Conservation (phyloP, 2,888 invertebrate species). For the Xestia c-nigrum region DNA sequence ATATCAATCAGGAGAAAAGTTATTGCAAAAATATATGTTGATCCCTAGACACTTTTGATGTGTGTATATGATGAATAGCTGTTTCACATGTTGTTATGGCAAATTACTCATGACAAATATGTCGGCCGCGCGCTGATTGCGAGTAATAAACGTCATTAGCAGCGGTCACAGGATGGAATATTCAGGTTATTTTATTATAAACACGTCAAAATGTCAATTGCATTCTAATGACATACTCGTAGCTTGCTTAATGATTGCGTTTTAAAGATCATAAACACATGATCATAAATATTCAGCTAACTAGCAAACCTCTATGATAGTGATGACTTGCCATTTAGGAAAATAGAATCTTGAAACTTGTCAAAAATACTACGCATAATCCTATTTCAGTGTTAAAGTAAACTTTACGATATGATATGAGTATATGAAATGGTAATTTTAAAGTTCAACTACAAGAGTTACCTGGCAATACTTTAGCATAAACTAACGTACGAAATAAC, state of each 20-base stretch:
- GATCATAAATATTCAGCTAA: background rate
- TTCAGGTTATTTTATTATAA: slow-evolving; percentile 29
- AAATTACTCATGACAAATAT: slow-evolving; percentile 45
- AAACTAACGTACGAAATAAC: slow-evolving; percentile 22
- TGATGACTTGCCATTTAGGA: too few relatives aligned
- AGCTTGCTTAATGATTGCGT: slow-evolving; percentile 4
- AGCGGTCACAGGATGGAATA: slow-evolving; percentile 8
- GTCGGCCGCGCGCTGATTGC: slow-evolving; percentile 41
- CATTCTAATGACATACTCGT: slow-evolving; percentile 29
- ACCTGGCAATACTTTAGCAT: slow-evolving; percentile 1
- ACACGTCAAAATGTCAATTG: slow-evolving; percentile 31
- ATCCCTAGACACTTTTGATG: too few relatives aligned
- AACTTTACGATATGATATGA: background rate
- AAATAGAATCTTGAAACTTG: background rate
- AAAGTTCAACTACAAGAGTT: background rate
- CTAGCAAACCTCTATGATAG: background rate
- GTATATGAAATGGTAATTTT: background rate
- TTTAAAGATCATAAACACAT: background rate
- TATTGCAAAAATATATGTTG: too few relatives aligned
- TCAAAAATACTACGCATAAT: background rate
- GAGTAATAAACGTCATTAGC: slow-evolving; percentile 44
- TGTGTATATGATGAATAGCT: slow-evolving; percentile 25
- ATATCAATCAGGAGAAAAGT: too few relatives aligned
- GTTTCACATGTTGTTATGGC: slow-evolving; percentile 34
- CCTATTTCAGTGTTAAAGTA: background rate